Percentiles rank a stretch among this genome's conserved stretches.
phyloP scores from a whole-genome alignment of 2,113 vertebrate species.

The Globicephala melas region DNA sequence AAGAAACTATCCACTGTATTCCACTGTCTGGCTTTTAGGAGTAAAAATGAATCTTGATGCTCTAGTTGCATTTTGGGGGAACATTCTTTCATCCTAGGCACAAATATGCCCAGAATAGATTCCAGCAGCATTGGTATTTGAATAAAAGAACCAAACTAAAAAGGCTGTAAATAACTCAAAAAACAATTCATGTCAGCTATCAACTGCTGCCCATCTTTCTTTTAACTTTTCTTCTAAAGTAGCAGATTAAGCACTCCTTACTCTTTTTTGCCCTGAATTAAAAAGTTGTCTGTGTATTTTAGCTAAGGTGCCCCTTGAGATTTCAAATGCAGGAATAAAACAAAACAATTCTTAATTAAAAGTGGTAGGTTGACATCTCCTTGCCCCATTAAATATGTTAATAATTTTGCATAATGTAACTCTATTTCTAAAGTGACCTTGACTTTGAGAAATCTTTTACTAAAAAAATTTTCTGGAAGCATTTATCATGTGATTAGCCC shows the following conservation, averaged over 20 bases:
- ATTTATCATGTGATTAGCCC: not conserved
- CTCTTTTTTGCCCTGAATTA: not conserved
- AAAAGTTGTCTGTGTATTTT: not conserved
- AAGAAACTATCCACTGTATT: slow-evolving; percentile 16
- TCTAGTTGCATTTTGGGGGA: slow-evolving; percentile 41
- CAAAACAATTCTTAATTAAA: not conserved
- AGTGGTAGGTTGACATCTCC: not conserved
- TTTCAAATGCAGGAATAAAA: not conserved
- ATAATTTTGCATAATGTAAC: not conserved
- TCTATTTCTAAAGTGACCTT: not conserved
- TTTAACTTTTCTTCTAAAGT: not conserved
- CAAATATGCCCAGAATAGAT: slow-evolving; percentile 24
- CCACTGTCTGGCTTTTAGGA: not conserved
- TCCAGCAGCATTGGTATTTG: not conserved
- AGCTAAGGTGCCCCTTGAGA: not conserved
- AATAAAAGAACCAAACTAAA: not conserved
- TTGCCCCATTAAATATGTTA: not conserved
- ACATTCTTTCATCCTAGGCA: not conserved
- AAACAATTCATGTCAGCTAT: slow-evolving; percentile 3
- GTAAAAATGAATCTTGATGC: slow-evolving; percentile 50
- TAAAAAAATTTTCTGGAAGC: not conserved
- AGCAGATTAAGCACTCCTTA: not conserved
- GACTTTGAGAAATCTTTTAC: not conserved
- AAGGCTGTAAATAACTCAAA: not conserved
- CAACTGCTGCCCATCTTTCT: not conserved